Evolutionary conservation across 2,888 invertebrate species (phyloP).

Genomic region (Unio pictorum): DNA sequence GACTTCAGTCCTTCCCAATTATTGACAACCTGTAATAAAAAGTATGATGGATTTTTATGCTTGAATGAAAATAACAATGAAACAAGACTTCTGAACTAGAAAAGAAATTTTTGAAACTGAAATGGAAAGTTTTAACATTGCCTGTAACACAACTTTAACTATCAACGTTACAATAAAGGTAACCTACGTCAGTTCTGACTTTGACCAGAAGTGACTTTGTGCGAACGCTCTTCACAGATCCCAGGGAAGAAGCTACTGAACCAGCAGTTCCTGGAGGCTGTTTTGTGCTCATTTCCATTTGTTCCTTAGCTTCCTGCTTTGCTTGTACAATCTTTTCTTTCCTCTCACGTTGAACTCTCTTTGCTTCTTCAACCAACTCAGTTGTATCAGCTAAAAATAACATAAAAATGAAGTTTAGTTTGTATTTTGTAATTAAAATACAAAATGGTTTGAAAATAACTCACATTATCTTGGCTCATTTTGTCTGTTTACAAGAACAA

Average conservation of each 20-base stretch:
- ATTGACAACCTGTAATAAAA: conserved; percentile 40
- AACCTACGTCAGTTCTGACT: conserved; percentile 43
- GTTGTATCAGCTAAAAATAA: conserved; percentile 34
- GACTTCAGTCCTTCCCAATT: conserved; percentile 55
- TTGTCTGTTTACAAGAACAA: too few species aligned
- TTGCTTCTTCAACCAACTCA: conserved; percentile 43
- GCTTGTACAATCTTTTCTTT: conserved; percentile 31
- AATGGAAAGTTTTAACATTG: too few species aligned
- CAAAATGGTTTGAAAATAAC: too few species aligned
- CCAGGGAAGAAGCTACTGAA: conserved; percentile 25
- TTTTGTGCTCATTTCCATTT: conserved; percentile 21
- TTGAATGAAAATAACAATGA: too few species aligned
- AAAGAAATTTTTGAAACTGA: too few species aligned
- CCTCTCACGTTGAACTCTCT: conserved; percentile 41
- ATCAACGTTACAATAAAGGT: neutral
- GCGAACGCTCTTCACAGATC: conserved; percentile 32
- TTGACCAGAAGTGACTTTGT: conserved; percentile 45
- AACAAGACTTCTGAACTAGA: too few species aligned
- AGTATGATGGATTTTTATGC: neutral
- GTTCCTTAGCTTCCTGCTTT: conserved; percentile 16
- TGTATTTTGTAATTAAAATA: too few species aligned
- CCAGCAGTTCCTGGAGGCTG: conserved; percentile 12
- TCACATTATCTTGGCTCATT: too few species aligned
- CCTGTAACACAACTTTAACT: too few species aligned
- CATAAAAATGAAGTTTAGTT: too few species aligned